A percentile compares a stretch with the other conserved stretches of the same genome.
These are phyloP conservation scores for Allygus modestus DNA, from an alignment of 2,888 invertebrate species.

Conservation along the genomic window DNA sequence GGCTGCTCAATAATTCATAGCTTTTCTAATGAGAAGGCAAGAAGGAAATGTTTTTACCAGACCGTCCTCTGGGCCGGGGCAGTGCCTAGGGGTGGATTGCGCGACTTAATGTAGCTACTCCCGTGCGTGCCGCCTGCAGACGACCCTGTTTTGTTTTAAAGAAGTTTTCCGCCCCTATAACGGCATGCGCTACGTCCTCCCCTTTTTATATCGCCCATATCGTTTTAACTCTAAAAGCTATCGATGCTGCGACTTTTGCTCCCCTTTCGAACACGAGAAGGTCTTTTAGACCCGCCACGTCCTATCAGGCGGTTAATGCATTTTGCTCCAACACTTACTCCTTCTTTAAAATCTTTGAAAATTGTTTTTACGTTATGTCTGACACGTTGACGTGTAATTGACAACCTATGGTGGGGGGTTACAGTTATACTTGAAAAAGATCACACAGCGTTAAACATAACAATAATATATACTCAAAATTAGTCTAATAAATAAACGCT, in stretches of 20 bases:
- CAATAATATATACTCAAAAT: too few species aligned
- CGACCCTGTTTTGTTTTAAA: conserved; percentile 48
- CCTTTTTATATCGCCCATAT: conserved; percentile 49
- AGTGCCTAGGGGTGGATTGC: not conserved
- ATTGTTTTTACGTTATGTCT: too few species aligned
- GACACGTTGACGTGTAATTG: too few species aligned
- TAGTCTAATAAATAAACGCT: too few species aligned
- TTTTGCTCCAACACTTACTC: not conserved
- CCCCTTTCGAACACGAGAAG: conserved; percentile 40
- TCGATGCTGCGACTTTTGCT: conserved; percentile 15
- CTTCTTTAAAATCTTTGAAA: too few species aligned
- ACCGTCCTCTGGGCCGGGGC: not conserved
- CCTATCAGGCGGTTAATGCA: conserved; percentile 46
- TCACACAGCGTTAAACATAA: too few species aligned
- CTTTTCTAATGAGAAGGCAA: not conserved
- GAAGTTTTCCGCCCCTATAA: conserved; percentile 45
- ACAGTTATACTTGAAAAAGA: too few species aligned
- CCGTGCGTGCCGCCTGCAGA: conserved; percentile 20
- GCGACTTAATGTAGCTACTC: not conserved
- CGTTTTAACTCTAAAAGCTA: conserved; percentile 41
- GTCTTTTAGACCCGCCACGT: conserved; percentile 26
- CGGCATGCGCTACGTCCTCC: conserved; percentile 12
- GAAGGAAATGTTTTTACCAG: conserved; percentile 33
- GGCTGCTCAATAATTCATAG: conserved; percentile 52
- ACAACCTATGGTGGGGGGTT: too few species aligned